Percentiles rank a stretch among this genome's conserved stretches.
These are phyloP conservation scores for Epinephelus coioides DNA, from an alignment of 2,797 vertebrate species.

Conservation along the genomic window DNA sequence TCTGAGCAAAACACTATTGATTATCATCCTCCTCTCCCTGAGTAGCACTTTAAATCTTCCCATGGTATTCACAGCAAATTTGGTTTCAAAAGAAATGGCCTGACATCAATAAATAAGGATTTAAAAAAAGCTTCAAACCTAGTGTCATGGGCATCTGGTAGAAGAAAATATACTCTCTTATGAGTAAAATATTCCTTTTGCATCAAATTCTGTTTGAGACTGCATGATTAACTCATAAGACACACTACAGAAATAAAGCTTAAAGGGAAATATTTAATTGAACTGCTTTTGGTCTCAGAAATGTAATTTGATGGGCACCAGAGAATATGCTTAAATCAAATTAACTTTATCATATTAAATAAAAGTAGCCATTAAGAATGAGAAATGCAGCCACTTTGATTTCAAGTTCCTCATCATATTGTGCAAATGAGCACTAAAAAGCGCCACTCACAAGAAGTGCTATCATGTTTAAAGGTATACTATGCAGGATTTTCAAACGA, in stretches of 20 bases:
- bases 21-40: not conserved
- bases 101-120: not conserved
- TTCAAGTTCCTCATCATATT: not conserved
- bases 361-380: not conserved
- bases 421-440: too few relatives aligned
- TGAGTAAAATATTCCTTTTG: constrained; percentile 9
- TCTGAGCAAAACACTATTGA: constrained; percentile 6
- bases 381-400: not conserved
- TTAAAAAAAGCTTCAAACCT: not conserved
- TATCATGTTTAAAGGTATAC: too few relatives aligned
- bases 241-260: constrained; percentile 6
- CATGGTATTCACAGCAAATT: not conserved
- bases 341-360: not conserved
- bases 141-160: not conserved
- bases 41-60: not conserved
- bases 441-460: too few relatives aligned
- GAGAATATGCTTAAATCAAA: not conserved
- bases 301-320: not conserved
- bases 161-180: not conserved
- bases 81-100: not conserved
- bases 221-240: constrained; percentile 6
- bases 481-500: too few relatives aligned
- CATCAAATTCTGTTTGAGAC: constrained; percentile 1
- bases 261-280: constrained; percentile 7
- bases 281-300: constrained; percentile 1